These are phyloP conservation scores for Falco columbarius DNA, from an alignment of 2,797 vertebrate genomes.

Conservation along the genomic window DNA sequence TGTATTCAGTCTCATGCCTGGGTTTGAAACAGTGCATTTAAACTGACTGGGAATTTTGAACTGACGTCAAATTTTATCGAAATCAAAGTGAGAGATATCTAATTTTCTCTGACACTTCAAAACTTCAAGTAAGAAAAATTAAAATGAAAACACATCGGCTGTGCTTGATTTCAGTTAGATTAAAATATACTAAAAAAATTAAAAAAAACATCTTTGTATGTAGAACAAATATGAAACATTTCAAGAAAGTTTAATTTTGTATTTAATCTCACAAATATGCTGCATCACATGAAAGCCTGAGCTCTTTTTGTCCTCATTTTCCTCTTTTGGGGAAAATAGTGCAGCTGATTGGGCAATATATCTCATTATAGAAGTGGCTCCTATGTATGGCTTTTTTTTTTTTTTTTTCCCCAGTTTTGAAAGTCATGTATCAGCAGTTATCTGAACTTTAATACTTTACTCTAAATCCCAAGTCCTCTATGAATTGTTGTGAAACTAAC, in stretches of 20 bases:
- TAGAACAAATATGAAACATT: not conserved
- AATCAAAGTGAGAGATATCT: not conserved
- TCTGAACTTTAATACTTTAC: not conserved
- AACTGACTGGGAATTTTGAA: not conserved
- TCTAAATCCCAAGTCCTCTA: not conserved
- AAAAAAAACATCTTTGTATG: not conserved
- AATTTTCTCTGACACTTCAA: not conserved
- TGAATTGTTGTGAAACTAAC: not conserved
- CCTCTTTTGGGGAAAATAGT: not conserved
- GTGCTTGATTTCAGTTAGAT: not conserved
- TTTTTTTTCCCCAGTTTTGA: not conserved
- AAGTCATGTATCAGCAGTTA: not conserved
- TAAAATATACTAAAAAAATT: not conserved
- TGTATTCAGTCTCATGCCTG: not conserved
- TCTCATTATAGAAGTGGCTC: not conserved
- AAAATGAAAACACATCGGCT: not conserved
- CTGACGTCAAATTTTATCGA: not conserved
- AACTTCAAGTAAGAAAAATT: not conserved
- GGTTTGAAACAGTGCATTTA: not conserved
- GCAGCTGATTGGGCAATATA: not conserved
- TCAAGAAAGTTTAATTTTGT: not conserved
- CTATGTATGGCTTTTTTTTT: rapidly evolving
- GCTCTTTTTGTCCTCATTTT: not conserved
- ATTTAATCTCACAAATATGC: not conserved
- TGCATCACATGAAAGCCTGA: not conserved